Evolutionary conservation across 2,888 invertebrate species (phyloP).

Genomic region (Choreutis nemorana): DNA sequence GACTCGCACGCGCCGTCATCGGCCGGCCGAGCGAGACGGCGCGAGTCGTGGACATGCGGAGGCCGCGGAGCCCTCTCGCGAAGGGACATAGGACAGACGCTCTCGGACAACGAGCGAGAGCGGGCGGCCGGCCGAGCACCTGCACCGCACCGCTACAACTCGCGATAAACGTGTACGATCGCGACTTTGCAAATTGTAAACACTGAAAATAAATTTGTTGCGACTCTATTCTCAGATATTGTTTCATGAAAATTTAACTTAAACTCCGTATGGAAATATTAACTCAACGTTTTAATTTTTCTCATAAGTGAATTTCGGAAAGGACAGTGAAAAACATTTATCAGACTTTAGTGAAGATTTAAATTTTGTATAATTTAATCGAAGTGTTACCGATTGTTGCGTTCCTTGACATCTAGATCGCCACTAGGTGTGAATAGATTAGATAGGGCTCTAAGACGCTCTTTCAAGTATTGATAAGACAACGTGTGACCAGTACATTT

Average conservation of each 20-base stretch:
- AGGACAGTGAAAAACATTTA: constrained; percentile 32
- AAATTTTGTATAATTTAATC: constrained; percentile 28
- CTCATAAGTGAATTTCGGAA: constrained; percentile 8
- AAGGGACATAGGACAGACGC: constrained; percentile 68
- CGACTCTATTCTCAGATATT: constrained; percentile 13
- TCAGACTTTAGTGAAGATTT: constrained; percentile 41
- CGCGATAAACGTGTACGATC: constrained; percentile 43
- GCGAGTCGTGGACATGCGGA: constrained; percentile 50
- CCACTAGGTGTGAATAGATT: constrained; percentile 51
- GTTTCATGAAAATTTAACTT: constrained; percentile 3
- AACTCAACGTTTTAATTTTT: constrained; percentile 16
- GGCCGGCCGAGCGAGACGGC: constrained; percentile 59
- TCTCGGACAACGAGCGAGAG: constrained; percentile 67
- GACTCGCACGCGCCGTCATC: constrained; percentile 63
- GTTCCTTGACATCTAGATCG: constrained; percentile 42
- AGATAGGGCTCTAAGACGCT: constrained; percentile 53
- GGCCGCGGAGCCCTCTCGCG: constrained; percentile 60
- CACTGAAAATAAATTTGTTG: constrained; percentile 27
- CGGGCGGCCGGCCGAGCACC: constrained; percentile 63
- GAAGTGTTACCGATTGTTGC: constrained; percentile 32
- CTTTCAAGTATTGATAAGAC: constrained; percentile 56
- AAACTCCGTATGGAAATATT: constrained; percentile 2
- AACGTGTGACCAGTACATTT: constrained; percentile 45
- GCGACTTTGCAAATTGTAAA: constrained; percentile 44
- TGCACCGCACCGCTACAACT: constrained; percentile 47